phyloP scores from a whole-genome alignment of 2,113 vertebrate genomes.

The Smithornis capensis region DNA sequence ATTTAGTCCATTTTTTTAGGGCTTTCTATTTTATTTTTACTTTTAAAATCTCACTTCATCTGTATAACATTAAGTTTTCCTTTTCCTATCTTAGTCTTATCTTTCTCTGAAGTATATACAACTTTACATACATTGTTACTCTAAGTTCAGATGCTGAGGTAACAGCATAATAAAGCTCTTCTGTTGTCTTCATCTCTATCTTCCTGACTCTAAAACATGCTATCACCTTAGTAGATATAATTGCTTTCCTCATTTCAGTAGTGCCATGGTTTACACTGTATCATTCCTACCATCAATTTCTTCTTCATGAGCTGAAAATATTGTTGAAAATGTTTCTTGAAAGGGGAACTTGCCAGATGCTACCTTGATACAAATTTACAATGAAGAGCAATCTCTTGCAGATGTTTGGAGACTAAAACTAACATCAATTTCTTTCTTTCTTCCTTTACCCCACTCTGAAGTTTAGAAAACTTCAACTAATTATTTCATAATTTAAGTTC shows the following conservation, averaged over 20 bases:
- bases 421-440: neutral
- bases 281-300: neutral
- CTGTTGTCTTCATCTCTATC: neutral
- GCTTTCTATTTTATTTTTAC: neutral
- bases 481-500: neutral
- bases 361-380: neutral
- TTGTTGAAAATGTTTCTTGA: neutral
- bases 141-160: neutral
- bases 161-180: neutral
- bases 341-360: neutral
- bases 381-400: neutral
- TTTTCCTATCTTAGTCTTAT: neutral
- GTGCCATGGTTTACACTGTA: neutral
- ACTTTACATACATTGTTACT: neutral
- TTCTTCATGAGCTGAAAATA: neutral
- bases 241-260: neutral
- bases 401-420: neutral
- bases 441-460: accelerated
- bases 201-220: neutral
- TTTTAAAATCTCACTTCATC: neutral
- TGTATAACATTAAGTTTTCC: neutral
- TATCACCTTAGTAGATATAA: neutral
- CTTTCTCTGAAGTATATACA: neutral
- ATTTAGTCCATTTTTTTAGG: neutral
- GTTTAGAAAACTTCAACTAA: neutral